These are phyloP conservation scores for Elymnias hypermnestra DNA, from an alignment of 1,140 invertebrate species.

Conservation along the genomic window DNA sequence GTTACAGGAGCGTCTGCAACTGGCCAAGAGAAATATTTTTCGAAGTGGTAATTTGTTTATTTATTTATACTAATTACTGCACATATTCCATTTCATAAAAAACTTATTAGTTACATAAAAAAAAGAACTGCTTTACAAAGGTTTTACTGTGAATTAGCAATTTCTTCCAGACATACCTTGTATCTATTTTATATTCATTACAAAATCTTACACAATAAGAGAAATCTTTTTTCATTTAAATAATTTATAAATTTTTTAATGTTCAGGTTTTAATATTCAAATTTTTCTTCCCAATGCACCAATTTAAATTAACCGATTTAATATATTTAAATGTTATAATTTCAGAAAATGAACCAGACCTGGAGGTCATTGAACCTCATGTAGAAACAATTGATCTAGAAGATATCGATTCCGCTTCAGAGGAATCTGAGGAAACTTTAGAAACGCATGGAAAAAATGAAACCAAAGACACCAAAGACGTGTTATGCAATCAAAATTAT, in stretches of 20 bases:
- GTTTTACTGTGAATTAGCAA: too few species aligned
- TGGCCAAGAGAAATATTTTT: constrained; percentile 3
- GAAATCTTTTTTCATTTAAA: too few species aligned
- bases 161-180: too few species aligned
- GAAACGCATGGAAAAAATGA: not conserved
- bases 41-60: not conserved
- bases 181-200: too few species aligned
- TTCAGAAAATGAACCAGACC: constrained; percentile 39
- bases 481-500: not conserved
- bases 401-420: constrained; percentile 25
- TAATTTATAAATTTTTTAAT: too few species aligned
- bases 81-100: too few species aligned
- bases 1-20: constrained; percentile 11
- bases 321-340: not conserved
- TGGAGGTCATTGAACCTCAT: constrained; percentile 42
- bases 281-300: too few species aligned
- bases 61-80: not conserved
- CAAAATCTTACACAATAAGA: too few species aligned
- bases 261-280: too few species aligned
- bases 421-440: constrained; percentile 9
- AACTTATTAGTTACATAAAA: too few species aligned
- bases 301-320: too few species aligned
- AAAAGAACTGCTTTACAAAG: too few species aligned
- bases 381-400: constrained; percentile 55
- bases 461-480: not conserved